phyloP scores from a whole-genome alignment of 2,888 invertebrate genomes.

The Dione juno region DNA sequence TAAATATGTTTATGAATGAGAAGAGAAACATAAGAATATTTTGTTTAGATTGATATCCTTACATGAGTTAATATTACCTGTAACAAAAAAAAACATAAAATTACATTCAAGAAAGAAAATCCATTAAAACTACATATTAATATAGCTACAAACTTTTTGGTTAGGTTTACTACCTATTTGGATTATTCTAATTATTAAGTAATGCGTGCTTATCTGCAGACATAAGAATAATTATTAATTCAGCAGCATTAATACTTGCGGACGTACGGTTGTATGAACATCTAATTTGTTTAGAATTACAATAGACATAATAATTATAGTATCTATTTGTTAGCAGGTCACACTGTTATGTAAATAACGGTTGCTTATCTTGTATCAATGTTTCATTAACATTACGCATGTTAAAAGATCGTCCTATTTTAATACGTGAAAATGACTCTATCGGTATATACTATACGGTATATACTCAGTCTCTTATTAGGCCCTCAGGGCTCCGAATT shows the following conservation, averaged over 20 bases:
- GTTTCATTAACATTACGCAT: neutral
- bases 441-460: too few relatives aligned
- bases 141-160: too few relatives aligned
- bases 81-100: constrained; percentile 29
- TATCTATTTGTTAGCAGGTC: neutral
- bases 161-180: too few relatives aligned
- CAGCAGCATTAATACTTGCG: constrained; percentile 6
- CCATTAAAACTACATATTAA: neutral
- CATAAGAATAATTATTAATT: constrained; percentile 17
- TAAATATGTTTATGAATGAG: neutral
- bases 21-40: neutral
- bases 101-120: neutral
- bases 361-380: neutral
- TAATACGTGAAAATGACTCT: neutral
- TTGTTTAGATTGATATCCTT: neutral
- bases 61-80: constrained; percentile 30
- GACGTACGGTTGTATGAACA: constrained; percentile 21
- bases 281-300: constrained; percentile 5
- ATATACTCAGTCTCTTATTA: too few relatives aligned
- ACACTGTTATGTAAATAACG: constrained; percentile 5
- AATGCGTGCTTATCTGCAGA: neutral
- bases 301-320: constrained; percentile 9
- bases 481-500: too few relatives aligned
- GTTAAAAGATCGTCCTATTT: neutral
- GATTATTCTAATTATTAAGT: neutral